phyloP scores from a whole-genome alignment of 2,797 vertebrate species.

The Catamblyrhynchus diadema region DNA sequence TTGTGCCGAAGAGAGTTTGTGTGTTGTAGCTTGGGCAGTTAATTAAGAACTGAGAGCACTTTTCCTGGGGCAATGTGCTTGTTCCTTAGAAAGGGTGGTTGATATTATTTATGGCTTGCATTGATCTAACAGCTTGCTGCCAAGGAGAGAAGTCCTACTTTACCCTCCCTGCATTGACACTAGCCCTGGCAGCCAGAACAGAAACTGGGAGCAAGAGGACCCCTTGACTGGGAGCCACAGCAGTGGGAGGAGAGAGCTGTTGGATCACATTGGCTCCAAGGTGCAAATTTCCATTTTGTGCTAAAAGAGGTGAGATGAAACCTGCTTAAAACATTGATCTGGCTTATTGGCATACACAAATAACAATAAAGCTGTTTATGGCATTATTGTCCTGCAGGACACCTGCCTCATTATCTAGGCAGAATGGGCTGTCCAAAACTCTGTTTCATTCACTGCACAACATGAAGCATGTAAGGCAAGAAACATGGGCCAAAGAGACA shows the following conservation, averaged over 20 bases:
- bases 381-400: neutral
- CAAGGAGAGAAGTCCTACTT: neutral
- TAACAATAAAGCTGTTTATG: neutral
- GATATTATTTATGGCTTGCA: conserved; percentile 5
- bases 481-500: neutral
- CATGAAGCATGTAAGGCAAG: neutral
- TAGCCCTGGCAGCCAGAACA: neutral
- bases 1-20: neutral
- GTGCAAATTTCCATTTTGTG: neutral
- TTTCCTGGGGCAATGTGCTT: neutral
- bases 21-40: neutral
- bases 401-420: neutral
- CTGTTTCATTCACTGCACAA: neutral
- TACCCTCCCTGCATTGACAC: neutral
- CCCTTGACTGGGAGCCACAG: neutral
- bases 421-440: neutral
- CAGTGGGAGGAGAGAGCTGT: neutral
- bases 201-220: neutral
- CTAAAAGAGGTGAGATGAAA: neutral
- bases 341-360: neutral
- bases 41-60: neutral
- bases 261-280: neutral
- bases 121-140: neutral
- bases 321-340: neutral
- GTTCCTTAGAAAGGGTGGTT: neutral